These are phyloP conservation scores for Smutsia temminckii DNA, from an alignment of 2,797 vertebrate genomes.

Conservation along the genomic window DNA sequence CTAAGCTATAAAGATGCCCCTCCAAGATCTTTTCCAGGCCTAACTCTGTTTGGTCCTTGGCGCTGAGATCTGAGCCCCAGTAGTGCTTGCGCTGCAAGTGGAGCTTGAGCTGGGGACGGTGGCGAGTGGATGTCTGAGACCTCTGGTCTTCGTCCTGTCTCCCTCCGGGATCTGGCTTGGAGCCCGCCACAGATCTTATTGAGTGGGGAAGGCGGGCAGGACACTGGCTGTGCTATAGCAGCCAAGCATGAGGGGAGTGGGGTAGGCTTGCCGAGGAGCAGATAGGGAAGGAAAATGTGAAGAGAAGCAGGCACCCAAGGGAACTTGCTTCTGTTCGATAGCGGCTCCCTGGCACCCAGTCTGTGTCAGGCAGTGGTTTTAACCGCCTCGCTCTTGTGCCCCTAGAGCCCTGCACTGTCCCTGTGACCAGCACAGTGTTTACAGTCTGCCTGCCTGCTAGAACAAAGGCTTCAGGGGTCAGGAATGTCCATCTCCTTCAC, in stretches of 20 bases:
- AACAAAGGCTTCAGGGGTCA: background rate
- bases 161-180: background rate
- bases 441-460: background rate
- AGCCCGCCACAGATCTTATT: background rate
- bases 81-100: conserved; percentile 55
- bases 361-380: background rate
- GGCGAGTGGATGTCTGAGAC: background rate
- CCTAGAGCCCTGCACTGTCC: background rate
- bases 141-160: rapidly evolving
- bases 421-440: background rate
- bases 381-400: background rate
- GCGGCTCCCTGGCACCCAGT: background rate
- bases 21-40: background rate
- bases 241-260: background rate
- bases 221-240: background rate
- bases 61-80: background rate
- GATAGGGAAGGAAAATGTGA: background rate
- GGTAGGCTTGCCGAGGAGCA: background rate
- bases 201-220: background rate
- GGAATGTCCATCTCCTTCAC: background rate
- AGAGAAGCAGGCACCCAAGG: background rate
- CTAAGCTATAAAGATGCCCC: background rate
- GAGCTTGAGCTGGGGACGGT: background rate
- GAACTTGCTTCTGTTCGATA: background rate
- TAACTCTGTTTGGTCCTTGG: background rate